A percentile compares a stretch with the other conserved stretches of the same genome.
phyloP scores from a whole-genome alignment of 2,113 vertebrate genomes.

The Corynorhinus townsendii region DNA sequence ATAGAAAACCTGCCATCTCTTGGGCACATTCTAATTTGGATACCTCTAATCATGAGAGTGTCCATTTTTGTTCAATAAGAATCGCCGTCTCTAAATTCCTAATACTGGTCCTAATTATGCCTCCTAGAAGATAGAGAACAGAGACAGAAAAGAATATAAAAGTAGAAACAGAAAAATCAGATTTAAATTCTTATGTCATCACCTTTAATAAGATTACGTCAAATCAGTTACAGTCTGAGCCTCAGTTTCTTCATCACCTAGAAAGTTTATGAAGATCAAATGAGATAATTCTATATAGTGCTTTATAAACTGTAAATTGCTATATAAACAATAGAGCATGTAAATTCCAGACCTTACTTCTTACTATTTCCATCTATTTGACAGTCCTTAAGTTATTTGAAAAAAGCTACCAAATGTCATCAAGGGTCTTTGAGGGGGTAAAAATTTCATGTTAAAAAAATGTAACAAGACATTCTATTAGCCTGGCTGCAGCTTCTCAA shows the following conservation, averaged over 20 bases:
- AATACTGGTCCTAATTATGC: not conserved
- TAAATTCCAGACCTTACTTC: not conserved
- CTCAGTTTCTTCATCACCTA: not conserved
- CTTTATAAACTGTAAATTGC: not conserved
- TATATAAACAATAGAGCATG: not conserved
- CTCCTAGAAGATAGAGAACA: not conserved
- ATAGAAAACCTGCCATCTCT: not conserved
- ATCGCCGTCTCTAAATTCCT: not conserved
- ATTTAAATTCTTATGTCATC: constrained; percentile 6
- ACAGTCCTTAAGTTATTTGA: not conserved
- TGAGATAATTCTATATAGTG: not conserved
- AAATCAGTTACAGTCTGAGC: not conserved
- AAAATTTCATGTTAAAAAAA: not conserved
- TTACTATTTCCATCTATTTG: not conserved
- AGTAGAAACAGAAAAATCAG: not conserved
- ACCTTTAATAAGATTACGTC: not conserved
- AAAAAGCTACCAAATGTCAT: not conserved
- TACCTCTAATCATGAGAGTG: not conserved
- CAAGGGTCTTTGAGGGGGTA: not conserved
- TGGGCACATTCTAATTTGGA: not conserved
- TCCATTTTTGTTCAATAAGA: not conserved
- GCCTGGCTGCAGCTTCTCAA: not conserved
- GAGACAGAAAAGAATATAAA: not conserved
- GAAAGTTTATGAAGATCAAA: not conserved
- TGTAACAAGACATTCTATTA: not conserved